These are phyloP conservation scores for Anolis sagrei DNA, from an alignment of 2,113 vertebrate species.

Conservation along the genomic window DNA sequence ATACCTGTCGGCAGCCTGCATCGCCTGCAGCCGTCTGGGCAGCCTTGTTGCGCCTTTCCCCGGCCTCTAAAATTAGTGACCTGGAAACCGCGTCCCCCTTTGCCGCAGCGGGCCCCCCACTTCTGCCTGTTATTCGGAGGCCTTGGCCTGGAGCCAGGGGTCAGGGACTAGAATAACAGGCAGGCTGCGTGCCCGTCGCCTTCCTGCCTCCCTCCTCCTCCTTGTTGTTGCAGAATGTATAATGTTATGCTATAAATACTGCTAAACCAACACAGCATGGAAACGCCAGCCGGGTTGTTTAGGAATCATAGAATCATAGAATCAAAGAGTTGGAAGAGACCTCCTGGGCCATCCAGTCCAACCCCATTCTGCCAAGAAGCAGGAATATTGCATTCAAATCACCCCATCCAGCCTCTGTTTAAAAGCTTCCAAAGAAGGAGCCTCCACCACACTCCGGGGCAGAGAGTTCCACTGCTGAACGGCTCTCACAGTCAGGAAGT, in stretches of 20 bases:
- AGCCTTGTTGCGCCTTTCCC: not conserved
- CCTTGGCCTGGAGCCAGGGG: conserved; percentile 20
- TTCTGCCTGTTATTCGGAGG: not conserved
- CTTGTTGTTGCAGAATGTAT: not conserved
- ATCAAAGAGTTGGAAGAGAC: too few species aligned
- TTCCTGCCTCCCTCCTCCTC: not conserved
- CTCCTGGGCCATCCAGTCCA: too few species aligned
- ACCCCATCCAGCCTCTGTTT: too few species aligned
- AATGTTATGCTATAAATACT: conserved; percentile 14
- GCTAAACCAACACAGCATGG: not conserved
- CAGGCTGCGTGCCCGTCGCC: not conserved
- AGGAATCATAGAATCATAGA: too few species aligned
- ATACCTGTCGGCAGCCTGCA: rapidly evolving
- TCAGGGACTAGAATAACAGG: conserved; percentile 29
- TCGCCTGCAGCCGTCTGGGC: rapidly evolving
- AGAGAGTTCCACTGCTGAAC: too few species aligned
- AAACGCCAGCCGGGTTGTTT: not conserved
- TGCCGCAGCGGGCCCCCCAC: too few species aligned
- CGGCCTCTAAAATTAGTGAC: not conserved
- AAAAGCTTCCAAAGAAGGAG: too few species aligned
- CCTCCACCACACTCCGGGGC: too few species aligned
- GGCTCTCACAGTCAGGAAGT: too few species aligned
- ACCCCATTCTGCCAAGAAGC: too few species aligned
- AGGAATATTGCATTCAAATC: too few species aligned
- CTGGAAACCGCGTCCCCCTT: not conserved